phyloP scores from a whole-genome alignment of 2,888 invertebrate genomes.

The Phengaris alcon region DNA sequence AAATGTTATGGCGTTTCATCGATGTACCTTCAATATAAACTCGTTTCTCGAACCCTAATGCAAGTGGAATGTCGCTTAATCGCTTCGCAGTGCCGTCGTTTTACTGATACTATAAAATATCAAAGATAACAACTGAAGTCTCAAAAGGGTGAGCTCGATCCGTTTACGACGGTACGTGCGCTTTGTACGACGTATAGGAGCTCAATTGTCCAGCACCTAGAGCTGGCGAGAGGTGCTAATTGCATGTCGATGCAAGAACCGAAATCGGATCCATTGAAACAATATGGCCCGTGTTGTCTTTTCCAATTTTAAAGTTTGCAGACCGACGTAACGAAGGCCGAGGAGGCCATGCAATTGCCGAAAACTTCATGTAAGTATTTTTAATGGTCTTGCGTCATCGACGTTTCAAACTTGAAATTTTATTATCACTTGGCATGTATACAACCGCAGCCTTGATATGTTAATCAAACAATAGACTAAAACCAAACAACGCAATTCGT shows the following conservation, averaged over 20 bases:
- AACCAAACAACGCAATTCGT: constrained; percentile 70
- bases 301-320: constrained; percentile 77
- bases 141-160: constrained; percentile 62
- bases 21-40: constrained; percentile 32
- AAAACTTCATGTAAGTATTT: constrained; percentile 71
- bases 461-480: constrained; percentile 77
- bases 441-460: constrained; percentile 76
- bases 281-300: constrained; percentile 73
- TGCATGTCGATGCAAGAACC: constrained; percentile 73
- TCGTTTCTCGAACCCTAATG: constrained; percentile 47
- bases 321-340: constrained; percentile 77
- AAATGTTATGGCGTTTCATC: constrained; percentile 42
- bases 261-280: constrained; percentile 78
- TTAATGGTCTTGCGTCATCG: constrained; percentile 79
- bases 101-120: constrained; percentile 78
- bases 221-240: constrained; percentile 72
- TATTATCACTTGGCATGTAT: constrained; percentile 77
- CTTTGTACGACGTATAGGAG: constrained; percentile 51
- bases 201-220: constrained; percentile 47
- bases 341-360: constrained; percentile 74
- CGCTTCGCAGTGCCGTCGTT: constrained; percentile 73
- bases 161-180: constrained; percentile 71
- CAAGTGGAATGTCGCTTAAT: constrained; percentile 71
- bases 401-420: constrained; percentile 78
- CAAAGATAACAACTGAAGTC: constrained; percentile 74